Evolutionary conservation across 1,140 invertebrate genomes (phyloP).

Genomic region (Heliconius eleuchia): DNA sequence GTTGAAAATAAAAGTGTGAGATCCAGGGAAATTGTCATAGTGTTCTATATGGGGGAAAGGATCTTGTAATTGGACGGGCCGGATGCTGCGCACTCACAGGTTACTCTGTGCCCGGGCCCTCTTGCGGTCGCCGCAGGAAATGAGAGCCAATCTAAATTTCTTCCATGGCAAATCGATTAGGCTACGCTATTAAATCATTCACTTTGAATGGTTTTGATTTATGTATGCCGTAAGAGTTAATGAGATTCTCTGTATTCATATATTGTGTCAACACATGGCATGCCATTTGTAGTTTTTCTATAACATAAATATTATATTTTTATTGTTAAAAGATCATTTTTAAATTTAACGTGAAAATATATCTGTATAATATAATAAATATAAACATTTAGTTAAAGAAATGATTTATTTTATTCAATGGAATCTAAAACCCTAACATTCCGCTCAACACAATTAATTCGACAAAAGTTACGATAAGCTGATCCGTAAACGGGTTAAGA

Average conservation of each 20-base stretch:
- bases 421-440: constrained; percentile 26
- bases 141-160: constrained; percentile 71
- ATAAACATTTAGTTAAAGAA: background rate
- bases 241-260: background rate
- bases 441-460: constrained; percentile 34
- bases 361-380: background rate
- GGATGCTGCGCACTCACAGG: constrained; percentile 69
- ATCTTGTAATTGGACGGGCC: constrained; percentile 67
- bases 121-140: constrained; percentile 60
- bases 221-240: constrained; percentile 26
- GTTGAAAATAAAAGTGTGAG: constrained; percentile 36
- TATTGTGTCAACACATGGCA: background rate
- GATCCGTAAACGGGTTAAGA: constrained; percentile 38
- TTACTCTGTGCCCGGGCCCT: constrained; percentile 59
- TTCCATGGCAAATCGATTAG: constrained; percentile 66
- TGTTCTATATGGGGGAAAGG: constrained; percentile 70
- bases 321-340: background rate
- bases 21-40: constrained; percentile 65
- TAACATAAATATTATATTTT: background rate
- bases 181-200: constrained; percentile 40
- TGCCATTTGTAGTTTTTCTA: background rate
- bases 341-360: background rate
- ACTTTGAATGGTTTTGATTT: constrained; percentile 30
- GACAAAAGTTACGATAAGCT: constrained; percentile 39
- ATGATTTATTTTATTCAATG: constrained; percentile 21